A percentile compares a stretch with the other conserved stretches of the same genome.
phyloP scores from a whole-genome alignment of 2,888 invertebrate species.

The Drosophila heteroneura region DNA sequence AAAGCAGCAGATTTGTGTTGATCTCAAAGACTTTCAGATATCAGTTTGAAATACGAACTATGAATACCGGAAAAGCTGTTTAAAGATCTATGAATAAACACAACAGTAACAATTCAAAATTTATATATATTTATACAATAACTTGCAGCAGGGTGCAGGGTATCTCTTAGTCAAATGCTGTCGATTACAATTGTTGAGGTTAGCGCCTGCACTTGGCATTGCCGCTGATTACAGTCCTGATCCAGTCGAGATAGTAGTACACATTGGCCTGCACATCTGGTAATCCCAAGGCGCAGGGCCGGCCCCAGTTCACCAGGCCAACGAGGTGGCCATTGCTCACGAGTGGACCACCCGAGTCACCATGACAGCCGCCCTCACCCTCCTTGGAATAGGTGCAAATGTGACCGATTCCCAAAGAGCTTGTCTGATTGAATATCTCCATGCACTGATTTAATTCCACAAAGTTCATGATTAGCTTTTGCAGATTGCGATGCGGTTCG shows the following conservation, averaged over 20 bases:
- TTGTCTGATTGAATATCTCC: constrained; percentile 85
- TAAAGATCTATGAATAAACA: not conserved
- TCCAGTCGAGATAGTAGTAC: constrained; percentile 76
- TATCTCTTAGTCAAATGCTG: not conserved
- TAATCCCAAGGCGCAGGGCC: constrained; percentile 74
- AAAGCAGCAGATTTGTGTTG: not conserved
- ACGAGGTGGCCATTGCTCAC: constrained; percentile 61
- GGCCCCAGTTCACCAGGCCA: constrained; percentile 81
- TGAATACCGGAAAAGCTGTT: not conserved
- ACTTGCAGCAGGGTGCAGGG: not conserved
- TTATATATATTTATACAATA: not conserved
- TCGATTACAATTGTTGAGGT: not conserved
- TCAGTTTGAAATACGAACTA: not conserved
- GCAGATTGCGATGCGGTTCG: constrained; percentile 86
- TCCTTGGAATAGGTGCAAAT: constrained; percentile 87
- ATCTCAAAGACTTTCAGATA: not conserved
- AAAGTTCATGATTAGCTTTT: constrained; percentile 86
- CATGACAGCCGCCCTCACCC: constrained; percentile 86
- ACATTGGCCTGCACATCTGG: constrained; percentile 82
- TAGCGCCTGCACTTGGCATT: constrained; percentile 38
- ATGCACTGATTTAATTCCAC: constrained; percentile 86
- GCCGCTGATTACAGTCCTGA: constrained; percentile 61
- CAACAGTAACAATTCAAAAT: not conserved
- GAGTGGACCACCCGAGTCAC: constrained; percentile 79
- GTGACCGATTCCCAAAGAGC: constrained; percentile 86